Evolutionary conservation across 2,113 vertebrate genomes (phyloP), one percentile per base, ranked within the genome.

Genomic region (Herpetotheres cachinnans): DNA sequence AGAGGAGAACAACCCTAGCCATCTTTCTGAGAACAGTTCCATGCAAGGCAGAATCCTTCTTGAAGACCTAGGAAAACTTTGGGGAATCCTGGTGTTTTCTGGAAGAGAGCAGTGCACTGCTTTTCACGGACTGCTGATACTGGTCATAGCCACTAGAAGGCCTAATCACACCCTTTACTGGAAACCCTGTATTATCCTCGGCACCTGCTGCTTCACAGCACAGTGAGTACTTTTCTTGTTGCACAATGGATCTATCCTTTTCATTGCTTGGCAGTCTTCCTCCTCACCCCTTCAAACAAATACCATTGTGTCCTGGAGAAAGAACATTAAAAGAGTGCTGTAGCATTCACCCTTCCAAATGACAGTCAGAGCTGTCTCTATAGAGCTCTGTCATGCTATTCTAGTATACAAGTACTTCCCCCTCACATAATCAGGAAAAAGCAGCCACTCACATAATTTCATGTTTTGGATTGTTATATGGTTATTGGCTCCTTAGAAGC

Each of bases 301-400:
- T 62, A 18, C 16, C 34, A 16, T 71, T 76, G 26, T 81, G 62
- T 81, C 79, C 74, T 72, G 36, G 36, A 92, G 80, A 73, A 83
- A 77, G 52, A 88, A 46, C n/a, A 3, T 86, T 82, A 46, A 72
- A 52, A 42, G 92, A 63, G 84, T 91, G 92, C 66, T 89, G 92
- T 77, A 95, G 83, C 78, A 83, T 91, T 95, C 40, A 73, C 52
- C 86, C 95, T 97, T 96, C 88, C 96, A 95, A 96, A 94, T 94
- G 94, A 93, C 89, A 96, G 95, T 76, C 40, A 56, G 56, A 93
- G 69, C 59, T 69, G 63, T 73, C 84, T 87, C 54, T 71, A 2
- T n/a, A 77, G 29, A 87, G 81, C 92, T 97, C 38, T 70, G 38
- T 56, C 72, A 32, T 54, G 58, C 29, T 42, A 40, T 71, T 93